phyloP scores from a whole-genome alignment of 2,113 vertebrate species.

The Chlorodrepanis virens region DNA sequence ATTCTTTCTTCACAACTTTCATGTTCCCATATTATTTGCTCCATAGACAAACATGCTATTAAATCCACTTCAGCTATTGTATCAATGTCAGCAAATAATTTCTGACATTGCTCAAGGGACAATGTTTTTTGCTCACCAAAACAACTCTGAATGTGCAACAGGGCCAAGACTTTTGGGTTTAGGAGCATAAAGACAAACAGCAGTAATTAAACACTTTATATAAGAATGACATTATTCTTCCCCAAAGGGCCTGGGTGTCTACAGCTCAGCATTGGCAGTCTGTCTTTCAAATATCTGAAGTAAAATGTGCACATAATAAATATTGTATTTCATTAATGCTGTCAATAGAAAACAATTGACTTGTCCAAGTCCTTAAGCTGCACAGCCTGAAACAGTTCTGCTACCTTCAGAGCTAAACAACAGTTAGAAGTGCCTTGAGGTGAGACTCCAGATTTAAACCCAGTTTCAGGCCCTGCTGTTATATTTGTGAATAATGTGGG shows the following conservation, averaged over 20 bases:
- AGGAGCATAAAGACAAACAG: slow-evolving; percentile 27
- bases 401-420: background rate
- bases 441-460: background rate
- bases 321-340: background rate
- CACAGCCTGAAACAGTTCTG: background rate
- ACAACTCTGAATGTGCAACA: background rate
- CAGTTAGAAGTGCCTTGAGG: background rate
- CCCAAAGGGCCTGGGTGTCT: slow-evolving; percentile 35
- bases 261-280: slow-evolving; percentile 4
- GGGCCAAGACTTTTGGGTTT: background rate
- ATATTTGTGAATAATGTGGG: background rate
- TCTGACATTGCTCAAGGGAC: background rate
- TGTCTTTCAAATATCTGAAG: background rate
- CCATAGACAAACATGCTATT: background rate
- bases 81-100: background rate
- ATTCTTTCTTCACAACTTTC: background rate
- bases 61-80: background rate
- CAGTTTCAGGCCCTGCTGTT: background rate
- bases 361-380: background rate
- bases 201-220: slow-evolving; percentile 37
- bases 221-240: slow-evolving; percentile 43
- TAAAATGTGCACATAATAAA: background rate
- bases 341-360: background rate
- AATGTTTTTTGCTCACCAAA: background rate
- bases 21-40: rapidly evolving